Evolutionary conservation across 2,797 vertebrate species (phyloP).

Genomic region (Tenualosa thibaudeaui): DNA sequence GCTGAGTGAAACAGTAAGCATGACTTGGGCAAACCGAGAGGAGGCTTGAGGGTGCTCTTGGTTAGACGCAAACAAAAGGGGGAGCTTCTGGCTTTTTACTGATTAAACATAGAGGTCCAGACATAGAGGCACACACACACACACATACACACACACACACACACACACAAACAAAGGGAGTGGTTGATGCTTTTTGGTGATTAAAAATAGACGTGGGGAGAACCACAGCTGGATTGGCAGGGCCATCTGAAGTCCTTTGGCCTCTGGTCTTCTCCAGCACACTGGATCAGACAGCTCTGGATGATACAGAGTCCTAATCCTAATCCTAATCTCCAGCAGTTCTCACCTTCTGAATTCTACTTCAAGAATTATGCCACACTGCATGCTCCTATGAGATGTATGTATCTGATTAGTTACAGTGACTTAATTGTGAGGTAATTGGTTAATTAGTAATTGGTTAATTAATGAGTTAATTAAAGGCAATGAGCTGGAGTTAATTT

Average conservation of each 20-base stretch:
- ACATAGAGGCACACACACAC: neutral
- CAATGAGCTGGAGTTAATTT: no score
- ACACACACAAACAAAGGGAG: neutral
- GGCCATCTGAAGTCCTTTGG: neutral
- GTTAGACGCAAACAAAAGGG: neutral
- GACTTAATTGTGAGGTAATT: no score
- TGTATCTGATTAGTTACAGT: neutral
- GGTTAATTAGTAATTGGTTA: neutral
- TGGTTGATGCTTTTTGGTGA: neutral
- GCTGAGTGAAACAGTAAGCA: neutral
- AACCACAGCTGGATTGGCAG: neutral
- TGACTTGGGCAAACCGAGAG: neutral
- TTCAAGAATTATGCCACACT: neutral
- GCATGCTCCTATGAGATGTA: neutral
- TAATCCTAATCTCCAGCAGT: neutral
- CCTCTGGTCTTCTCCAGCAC: neutral
- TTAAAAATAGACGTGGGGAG: neutral
- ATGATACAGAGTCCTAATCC: neutral
- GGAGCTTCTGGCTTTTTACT: neutral
- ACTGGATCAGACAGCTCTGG: neutral
- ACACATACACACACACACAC: neutral
- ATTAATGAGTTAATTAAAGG: no score
- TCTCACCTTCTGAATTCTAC: neutral
- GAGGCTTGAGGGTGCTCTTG: neutral
- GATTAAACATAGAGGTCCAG: neutral